Evolutionary conservation across 2,113 vertebrate species (phyloP), one percentile per base, ranked within the genome.

Genomic region (Turnix velox): DNA sequence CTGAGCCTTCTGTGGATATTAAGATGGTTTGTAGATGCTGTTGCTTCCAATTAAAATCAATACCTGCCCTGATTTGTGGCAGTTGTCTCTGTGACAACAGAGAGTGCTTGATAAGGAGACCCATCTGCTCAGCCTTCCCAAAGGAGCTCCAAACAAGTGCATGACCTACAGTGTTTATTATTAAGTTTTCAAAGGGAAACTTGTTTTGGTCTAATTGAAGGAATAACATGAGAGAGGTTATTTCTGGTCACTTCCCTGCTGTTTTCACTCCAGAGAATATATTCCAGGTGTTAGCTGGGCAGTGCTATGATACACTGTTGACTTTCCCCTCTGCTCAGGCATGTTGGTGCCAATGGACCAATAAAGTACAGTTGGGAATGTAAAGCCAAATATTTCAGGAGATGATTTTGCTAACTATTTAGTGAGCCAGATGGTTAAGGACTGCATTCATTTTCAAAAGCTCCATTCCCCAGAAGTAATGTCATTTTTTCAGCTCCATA

Each of bases 181-280:
- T 98, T 98, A 97, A 97, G 96, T 97, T 97, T 98, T 98, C 98
- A 98, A 98, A 98, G 97, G 93, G 96, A 98, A 98, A 98, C 97
- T 98, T 98, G 98, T 98, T 98, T 98, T 97, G 97, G 97, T 98
- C 97, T 98, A 98, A 98, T 98, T 98, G 98, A 98, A 98, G 96
- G 96, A 97, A 98, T 98, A 98, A 98, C 98, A 97, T 6, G 73
- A 96, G 94, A 92, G 93, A 96, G 97, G 98, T 98, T 98, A 98
- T 97, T 98, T 97, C 97, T 98, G 97, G 98, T 98, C 98, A 98
- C 95, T 97, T 98, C 96, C 97, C 97, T 98, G 98, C 97, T 98
- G 97, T 97, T 98, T 98, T 98, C 97, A 97, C 97, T 98, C 97
- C 93, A 49, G 94, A 97, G 97, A 98, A 98, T 98, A 97, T 96